These are phyloP conservation scores for Drosophila peninsularis DNA, from an alignment of 2,888 invertebrate species.

Conservation along the genomic window DNA sequence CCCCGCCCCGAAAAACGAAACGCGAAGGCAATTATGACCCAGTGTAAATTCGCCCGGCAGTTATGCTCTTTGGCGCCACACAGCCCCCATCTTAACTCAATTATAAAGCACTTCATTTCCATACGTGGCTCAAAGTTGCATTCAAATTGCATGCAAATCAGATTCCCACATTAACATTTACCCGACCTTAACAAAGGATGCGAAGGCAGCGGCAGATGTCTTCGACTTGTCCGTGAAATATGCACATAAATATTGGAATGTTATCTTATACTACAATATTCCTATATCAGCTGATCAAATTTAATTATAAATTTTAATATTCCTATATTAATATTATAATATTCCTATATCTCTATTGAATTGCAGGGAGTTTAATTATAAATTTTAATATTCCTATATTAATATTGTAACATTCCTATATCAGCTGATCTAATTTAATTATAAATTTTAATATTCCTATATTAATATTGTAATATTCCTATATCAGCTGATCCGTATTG, in stretches of 20 bases:
- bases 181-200: neutral
- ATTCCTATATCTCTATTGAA: too few relatives aligned
- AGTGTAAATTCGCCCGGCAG: slow-evolving; percentile 48
- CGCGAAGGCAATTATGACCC: slow-evolving; percentile 30
- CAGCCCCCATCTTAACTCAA: slow-evolving; percentile 33
- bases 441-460: too few relatives aligned
- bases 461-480: too few relatives aligned
- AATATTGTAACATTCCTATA: too few relatives aligned
- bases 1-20: slow-evolving; percentile 7
- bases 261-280: neutral
- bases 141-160: slow-evolving; percentile 54
- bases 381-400: too few relatives aligned
- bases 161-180: slow-evolving; percentile 33
- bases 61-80: slow-evolving; percentile 37
- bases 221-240: neutral
- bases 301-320: too few relatives aligned
- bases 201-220: neutral
- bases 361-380: too few relatives aligned
- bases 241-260: neutral
- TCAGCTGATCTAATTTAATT: too few relatives aligned
- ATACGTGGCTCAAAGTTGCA: slow-evolving; percentile 23
- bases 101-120: slow-evolving; percentile 42
- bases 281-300: too few relatives aligned
- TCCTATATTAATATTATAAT: too few relatives aligned
- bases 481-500: too few relatives aligned